Percentiles rank a stretch among this genome's conserved stretches.
Conservation (phyloP, 2,888 invertebrate species). For the Podabrus alpinus region DNA sequence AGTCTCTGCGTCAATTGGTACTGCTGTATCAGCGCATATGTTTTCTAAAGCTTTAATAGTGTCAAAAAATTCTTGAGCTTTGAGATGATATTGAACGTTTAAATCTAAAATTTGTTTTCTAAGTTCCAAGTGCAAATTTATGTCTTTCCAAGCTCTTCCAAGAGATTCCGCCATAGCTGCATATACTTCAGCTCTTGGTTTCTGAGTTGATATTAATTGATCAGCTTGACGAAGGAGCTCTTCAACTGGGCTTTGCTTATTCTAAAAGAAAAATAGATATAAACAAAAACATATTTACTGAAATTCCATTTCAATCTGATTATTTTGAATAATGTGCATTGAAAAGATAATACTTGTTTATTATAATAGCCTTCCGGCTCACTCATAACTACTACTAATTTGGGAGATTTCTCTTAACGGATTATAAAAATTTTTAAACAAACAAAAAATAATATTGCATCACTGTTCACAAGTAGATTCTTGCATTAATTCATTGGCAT, state of each 20-base stretch:
- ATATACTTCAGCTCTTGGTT: constrained; percentile 78
- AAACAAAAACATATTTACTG: neutral
- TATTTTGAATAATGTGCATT: neutral
- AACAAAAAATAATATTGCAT: no score
- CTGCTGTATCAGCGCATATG: constrained; percentile 67
- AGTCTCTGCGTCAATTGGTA: constrained; percentile 73
- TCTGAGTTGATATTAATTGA: constrained; percentile 76
- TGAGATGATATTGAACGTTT: constrained; percentile 78
- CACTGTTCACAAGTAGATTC: no score
- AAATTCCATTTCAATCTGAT: neutral
- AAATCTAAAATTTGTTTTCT: constrained; percentile 77
- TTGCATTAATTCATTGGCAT: no score
- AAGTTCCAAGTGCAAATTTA: constrained; percentile 76
- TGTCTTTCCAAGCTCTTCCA: constrained; percentile 79
- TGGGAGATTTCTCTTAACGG: no score
- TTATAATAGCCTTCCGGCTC: no score
- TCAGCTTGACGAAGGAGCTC: constrained; percentile 87
- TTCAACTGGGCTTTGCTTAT: constrained; percentile 86
- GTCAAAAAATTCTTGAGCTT: constrained; percentile 70
- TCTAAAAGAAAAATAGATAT: constrained; percentile 60
- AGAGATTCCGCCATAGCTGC: constrained; percentile 86
- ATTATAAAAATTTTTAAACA: no score
- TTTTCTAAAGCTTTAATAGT: constrained; percentile 71
- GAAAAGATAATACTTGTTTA: no score
- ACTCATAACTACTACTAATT: no score